phyloP scores from a whole-genome alignment of 2,888 invertebrate species.

The Leptothorax acervorum region DNA sequence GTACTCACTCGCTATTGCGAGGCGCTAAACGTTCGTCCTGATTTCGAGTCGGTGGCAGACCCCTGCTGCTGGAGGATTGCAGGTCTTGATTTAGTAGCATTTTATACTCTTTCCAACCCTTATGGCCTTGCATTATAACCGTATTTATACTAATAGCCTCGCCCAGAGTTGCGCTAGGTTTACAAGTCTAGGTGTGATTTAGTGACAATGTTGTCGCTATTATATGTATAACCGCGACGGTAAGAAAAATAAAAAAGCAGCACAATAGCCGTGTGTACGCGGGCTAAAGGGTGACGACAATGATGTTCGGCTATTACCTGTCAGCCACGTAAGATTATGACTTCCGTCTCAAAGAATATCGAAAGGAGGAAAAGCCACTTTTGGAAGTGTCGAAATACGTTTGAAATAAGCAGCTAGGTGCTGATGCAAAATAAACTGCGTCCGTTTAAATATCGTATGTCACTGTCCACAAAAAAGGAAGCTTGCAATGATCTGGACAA shows the following conservation, averaged over 20 bases:
- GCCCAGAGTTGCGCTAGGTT: slow-evolving; percentile 68
- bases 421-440: slow-evolving; percentile 32
- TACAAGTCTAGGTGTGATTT: slow-evolving; percentile 74
- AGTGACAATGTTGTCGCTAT: slow-evolving; percentile 69
- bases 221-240: slow-evolving; percentile 1
- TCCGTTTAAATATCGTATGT: slow-evolving; percentile 31
- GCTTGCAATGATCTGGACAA: neutral
- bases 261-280: slow-evolving; percentile 49
- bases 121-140: slow-evolving; percentile 82
- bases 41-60: slow-evolving; percentile 68
- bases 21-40: slow-evolving; percentile 68
- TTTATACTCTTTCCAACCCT: slow-evolving; percentile 82
- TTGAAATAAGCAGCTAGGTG: slow-evolving; percentile 9
- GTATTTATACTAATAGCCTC: slow-evolving; percentile 84
- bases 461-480: neutral
- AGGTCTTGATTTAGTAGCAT: slow-evolving; percentile 83
- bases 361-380: slow-evolving; percentile 13
- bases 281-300: slow-evolving; percentile 55
- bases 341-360: slow-evolving; percentile 52
- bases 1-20: slow-evolving; percentile 49
- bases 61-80: slow-evolving; percentile 68
- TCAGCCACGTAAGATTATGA: slow-evolving; percentile 56
- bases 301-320: slow-evolving; percentile 58
- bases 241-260: slow-evolving; percentile 46
- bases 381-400: slow-evolving; percentile 40